A percentile compares a stretch with the other conserved stretches of the same genome.
Conservation (phyloP, 2,888 invertebrate species). For the Amblyjoppa fuscipennis region DNA sequence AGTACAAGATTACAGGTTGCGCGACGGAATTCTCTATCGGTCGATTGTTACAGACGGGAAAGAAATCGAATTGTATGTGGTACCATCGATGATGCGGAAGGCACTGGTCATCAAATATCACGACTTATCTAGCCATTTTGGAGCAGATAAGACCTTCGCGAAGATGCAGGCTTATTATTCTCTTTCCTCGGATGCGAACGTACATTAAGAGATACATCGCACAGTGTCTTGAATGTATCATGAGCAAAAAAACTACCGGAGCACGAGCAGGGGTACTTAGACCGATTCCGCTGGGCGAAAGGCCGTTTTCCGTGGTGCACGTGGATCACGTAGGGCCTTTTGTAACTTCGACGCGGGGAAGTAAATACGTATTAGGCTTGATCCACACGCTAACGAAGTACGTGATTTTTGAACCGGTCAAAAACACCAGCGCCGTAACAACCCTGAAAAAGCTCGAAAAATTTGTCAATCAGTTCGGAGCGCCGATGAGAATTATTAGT, state of each 20-base stretch:
- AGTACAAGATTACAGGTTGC: constrained; percentile 22
- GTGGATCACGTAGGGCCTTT: constrained; percentile 69
- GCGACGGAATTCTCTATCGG: constrained; percentile 22
- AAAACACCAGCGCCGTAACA: background rate
- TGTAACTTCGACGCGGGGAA: constrained; percentile 41
- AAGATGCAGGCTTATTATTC: constrained; percentile 29
- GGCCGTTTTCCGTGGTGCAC: constrained; percentile 67
- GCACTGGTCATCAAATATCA: constrained; percentile 57
- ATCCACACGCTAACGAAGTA: constrained; percentile 56
- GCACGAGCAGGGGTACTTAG: constrained; percentile 64
- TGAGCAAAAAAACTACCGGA: constrained; percentile 49
- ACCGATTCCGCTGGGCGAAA: constrained; percentile 64
- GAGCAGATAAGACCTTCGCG: constrained; percentile 49
- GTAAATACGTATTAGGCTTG: constrained; percentile 61
- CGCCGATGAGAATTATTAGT: constrained; percentile 63
- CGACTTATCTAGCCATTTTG: constrained; percentile 30
- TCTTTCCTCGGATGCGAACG: constrained; percentile 26
- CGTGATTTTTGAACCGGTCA: constrained; percentile 21
- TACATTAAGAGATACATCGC: constrained; percentile 42
- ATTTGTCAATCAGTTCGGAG: constrained; percentile 59
- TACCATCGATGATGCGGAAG: constrained; percentile 46
- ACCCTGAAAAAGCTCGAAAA: constrained; percentile 46
- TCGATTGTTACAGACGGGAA: background rate
- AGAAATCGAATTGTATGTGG: constrained; percentile 44
- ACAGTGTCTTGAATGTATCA: constrained; percentile 68